phyloP scores from a whole-genome alignment of 2,888 invertebrate genomes.

The Tromatobia lineatoria region DNA sequence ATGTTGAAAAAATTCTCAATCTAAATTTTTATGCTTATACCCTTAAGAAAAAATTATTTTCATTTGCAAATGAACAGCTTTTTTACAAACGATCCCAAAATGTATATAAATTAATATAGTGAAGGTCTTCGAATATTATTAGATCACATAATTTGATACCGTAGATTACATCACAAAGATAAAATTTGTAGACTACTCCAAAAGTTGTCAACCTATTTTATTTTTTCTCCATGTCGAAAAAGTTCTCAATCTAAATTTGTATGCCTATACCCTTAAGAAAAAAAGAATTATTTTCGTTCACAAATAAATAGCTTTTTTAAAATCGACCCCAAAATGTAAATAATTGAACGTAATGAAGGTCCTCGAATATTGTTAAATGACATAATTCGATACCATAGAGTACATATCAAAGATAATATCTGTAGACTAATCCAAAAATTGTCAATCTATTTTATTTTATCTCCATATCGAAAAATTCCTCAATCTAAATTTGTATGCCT shows the following conservation, averaged over 20 bases:
- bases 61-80: too few relatives aligned
- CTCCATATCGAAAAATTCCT: neutral
- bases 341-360: neutral
- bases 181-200: too few relatives aligned
- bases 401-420: conserved; percentile 3
- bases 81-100: too few relatives aligned
- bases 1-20: neutral
- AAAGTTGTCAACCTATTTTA: too few relatives aligned
- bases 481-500: neutral
- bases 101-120: too few relatives aligned
- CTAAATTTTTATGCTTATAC: neutral
- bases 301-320: neutral
- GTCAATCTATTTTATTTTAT: neutral
- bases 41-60: too few relatives aligned
- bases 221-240: neutral
- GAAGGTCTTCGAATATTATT: too few relatives aligned
- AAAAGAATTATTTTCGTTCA: too few relatives aligned
- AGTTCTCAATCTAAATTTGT: neutral
- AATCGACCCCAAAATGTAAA: neutral
- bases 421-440: too few relatives aligned
- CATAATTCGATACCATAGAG: neutral
- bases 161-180: too few relatives aligned
- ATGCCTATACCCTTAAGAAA: too few relatives aligned
- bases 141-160: too few relatives aligned
- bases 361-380: neutral